Conservation (phyloP, 1,140 invertebrate species). For the Atopsyche davidsoni region DNA sequence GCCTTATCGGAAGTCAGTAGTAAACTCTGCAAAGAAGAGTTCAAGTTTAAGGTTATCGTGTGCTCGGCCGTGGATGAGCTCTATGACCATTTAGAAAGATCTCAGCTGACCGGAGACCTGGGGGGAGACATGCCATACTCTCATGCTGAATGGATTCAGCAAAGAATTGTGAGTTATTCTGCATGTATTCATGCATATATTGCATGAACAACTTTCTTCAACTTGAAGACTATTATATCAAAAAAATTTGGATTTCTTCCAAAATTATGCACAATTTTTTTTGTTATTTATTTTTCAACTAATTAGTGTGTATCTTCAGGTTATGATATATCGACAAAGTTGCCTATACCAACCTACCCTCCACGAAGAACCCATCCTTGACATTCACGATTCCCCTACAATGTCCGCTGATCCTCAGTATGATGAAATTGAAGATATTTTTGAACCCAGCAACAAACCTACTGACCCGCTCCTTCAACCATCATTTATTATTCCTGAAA, state of each 20-base stretch:
- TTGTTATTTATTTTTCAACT: background rate
- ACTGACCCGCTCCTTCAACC: too few species aligned
- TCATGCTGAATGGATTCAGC: slow-evolving; percentile 93
- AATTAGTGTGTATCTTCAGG: too few species aligned
- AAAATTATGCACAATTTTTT: background rate
- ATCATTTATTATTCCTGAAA: too few species aligned
- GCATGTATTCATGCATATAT: slow-evolving; percentile 9
- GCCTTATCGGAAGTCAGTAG: slow-evolving; percentile 93
- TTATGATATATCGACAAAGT: background rate
- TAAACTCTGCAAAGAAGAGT: slow-evolving; percentile 90
- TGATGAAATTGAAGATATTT: background rate
- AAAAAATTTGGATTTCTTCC: background rate
- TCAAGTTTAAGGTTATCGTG: slow-evolving; percentile 84
- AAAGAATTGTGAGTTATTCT: slow-evolving; percentile 86
- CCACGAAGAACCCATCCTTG: background rate
- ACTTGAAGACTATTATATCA: background rate
- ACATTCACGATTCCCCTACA: background rate
- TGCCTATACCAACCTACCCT: background rate
- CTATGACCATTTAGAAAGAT: slow-evolving; percentile 75
- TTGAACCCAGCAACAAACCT: too few species aligned
- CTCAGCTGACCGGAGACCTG: slow-evolving; percentile 82
- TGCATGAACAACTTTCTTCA: background rate
- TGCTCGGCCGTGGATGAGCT: slow-evolving; percentile 76
- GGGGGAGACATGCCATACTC: slow-evolving; percentile 85
- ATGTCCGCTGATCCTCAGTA: too few species aligned